Conservation (phyloP, 2,113 vertebrate genomes). For the Tupaia tana region DNA sequence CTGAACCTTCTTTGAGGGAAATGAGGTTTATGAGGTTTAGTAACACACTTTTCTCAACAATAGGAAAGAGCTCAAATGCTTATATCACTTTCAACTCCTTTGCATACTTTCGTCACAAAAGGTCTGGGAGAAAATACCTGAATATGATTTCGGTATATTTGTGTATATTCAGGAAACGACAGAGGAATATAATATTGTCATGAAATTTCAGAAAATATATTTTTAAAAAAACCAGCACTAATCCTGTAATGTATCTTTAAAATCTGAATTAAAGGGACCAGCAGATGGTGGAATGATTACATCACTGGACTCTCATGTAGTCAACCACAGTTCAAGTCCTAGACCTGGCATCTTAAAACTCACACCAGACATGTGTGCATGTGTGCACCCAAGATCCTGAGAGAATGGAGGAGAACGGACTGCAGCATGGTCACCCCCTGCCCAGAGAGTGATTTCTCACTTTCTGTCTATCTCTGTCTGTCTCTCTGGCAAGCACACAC, state of each 20-base stretch:
- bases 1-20: neutral
- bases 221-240: constrained; percentile 26
- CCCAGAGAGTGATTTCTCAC: too few species aligned
- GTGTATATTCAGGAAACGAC: constrained; percentile 30
- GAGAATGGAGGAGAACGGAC: too few species aligned
- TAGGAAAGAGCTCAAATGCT: constrained; percentile 17
- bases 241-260: constrained; percentile 33
- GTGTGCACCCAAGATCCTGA: too few species aligned
- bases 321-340: too few species aligned
- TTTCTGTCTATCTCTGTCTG: too few species aligned
- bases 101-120: constrained; percentile 26
- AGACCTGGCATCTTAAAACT: too few species aligned
- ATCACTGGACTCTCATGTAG: too few species aligned
- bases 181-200: neutral
- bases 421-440: too few species aligned
- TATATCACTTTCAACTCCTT: neutral
- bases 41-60: neutral
- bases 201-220: neutral
- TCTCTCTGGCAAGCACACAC: too few species aligned
- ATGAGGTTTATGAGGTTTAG: neutral
- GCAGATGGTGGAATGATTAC: too few species aligned
- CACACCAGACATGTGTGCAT: too few species aligned
- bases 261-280: constrained; percentile 21
- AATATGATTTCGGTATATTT: constrained; percentile 39
- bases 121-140: neutral